Base-by-base conservation (phyloP, 2,888 invertebrate species). In the Eugnorisma glareosa region DNA sequence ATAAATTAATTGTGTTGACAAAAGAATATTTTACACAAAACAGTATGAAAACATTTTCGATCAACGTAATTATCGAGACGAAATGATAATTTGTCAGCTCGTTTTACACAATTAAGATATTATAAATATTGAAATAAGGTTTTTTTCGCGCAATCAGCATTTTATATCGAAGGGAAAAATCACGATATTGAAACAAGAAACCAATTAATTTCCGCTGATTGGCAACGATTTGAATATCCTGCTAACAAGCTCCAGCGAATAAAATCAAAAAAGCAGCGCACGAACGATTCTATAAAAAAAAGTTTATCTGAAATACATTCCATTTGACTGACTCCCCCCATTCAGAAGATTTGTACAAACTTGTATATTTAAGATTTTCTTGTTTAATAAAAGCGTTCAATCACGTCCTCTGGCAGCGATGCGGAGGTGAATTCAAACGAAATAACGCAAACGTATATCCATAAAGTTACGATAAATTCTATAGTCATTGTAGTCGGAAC, bases 141-240 rank as follows among this genome's bases (percentile, higher is more conserved):
- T 73, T 81, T 77, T 84, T 86, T 77, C 64, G 57, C 37, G 31
- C 66, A 79, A 78, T 79, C 73, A 75, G 66, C 77, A 76, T 83
- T 85, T 83, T 76, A 77, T 81, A 84, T 84, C 76, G 80, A 79
- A 67, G 69, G 48, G 66, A 68, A 88, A 88, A 87, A 81, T 81
- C 66, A 59, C 71, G 77, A 73, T 83, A 81, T 87, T 87, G 76
- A 81, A 88, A 88, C 80, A 88, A 82, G 82, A 84, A 87, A 85
- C 86, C 87, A 88, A 88, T 88, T 88, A 88, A 83, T 86, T 88
- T 80, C 73, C 80, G 70, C 84, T 86, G 86, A 88, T 88, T 88
- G 86, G 76, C 82, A 88, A 82, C 80, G 82, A 87, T 87, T 82
- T 87, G 78, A 88, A 87, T 81, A 82, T 75, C 84, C 81, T 59